These are phyloP conservation scores for Ateles fusciceps DNA, from an alignment of 2,797 vertebrate genomes.

Conservation along the genomic window DNA sequence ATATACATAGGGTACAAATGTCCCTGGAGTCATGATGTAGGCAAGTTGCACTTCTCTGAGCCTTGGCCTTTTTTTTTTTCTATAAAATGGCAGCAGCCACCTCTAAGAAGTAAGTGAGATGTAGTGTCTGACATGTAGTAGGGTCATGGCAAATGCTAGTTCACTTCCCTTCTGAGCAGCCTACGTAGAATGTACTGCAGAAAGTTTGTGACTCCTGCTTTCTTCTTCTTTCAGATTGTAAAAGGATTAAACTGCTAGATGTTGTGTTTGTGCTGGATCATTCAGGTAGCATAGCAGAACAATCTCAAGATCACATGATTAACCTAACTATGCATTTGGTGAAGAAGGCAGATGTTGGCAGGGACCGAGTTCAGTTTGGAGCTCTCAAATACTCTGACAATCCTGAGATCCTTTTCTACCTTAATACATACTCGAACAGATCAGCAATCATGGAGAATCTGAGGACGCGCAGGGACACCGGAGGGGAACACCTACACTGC, in stretches of 20 bases:
- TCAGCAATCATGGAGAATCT: slow-evolving; percentile 75
- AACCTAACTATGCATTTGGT: slow-evolving; percentile 80
- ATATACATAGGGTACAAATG: background rate
- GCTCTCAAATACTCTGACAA: slow-evolving; percentile 86
- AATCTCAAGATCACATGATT: slow-evolving; percentile 75
- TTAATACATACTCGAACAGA: slow-evolving; percentile 78
- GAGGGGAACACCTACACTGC: slow-evolving; percentile 84
- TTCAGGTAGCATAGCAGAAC: slow-evolving; percentile 65
- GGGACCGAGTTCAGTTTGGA: slow-evolving; percentile 86
- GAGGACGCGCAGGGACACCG: slow-evolving; percentile 68
- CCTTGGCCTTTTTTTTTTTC: background rate
- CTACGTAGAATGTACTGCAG: background rate
- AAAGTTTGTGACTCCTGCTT: background rate
- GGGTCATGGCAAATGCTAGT: background rate
- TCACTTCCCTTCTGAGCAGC: background rate
- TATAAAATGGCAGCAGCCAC: background rate
- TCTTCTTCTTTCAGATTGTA: slow-evolving; percentile 77
- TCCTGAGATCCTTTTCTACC: slow-evolving; percentile 82
- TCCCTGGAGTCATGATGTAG: background rate
- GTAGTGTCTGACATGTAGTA: background rate
- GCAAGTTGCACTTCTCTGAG: background rate
- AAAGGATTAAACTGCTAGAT: slow-evolving; percentile 77
- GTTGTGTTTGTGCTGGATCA: slow-evolving; percentile 84
- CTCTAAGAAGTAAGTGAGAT: background rate
- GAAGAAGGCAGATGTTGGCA: slow-evolving; percentile 81